These are phyloP conservation scores for Rattus norvegicus DNA, from an alignment of 2,113 vertebrate species.

Conservation along the genomic window DNA sequence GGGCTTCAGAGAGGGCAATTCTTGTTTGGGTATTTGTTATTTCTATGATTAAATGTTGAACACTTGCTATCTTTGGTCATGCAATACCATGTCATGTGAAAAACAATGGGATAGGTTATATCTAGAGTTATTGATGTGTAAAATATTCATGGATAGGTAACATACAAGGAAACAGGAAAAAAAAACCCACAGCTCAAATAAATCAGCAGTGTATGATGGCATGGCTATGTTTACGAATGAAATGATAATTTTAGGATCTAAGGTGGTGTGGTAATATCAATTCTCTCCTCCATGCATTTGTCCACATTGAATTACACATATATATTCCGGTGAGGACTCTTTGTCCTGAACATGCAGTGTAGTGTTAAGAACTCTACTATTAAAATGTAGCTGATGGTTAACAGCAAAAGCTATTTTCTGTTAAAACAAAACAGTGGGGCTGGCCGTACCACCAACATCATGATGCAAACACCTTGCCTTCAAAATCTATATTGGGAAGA, in stretches of 20 bases:
- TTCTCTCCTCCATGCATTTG: neutral
- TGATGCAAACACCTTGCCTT: neutral
- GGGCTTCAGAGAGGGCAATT: neutral
- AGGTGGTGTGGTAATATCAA: neutral
- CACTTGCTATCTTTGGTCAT: neutral
- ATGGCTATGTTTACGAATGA: neutral
- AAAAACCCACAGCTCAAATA: neutral
- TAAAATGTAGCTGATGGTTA: neutral
- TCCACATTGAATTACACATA: neutral
- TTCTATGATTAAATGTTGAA: slow-evolving; percentile 11
- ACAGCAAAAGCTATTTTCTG: neutral
- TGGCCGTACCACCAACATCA: neutral
- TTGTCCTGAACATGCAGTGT: neutral
- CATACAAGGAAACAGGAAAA: neutral
- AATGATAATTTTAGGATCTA: neutral
- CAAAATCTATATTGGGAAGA: neutral
- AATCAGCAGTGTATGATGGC: neutral
- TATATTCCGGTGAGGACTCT: neutral
- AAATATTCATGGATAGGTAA: neutral
- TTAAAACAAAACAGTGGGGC: neutral
- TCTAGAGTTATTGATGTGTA: neutral
- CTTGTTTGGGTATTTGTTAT: neutral
- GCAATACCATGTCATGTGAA: neutral
- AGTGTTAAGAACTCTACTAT: neutral
- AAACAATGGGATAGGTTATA: neutral